Evolutionary conservation across 2,113 vertebrate species (phyloP).

Genomic region (Marmota monax): DNA sequence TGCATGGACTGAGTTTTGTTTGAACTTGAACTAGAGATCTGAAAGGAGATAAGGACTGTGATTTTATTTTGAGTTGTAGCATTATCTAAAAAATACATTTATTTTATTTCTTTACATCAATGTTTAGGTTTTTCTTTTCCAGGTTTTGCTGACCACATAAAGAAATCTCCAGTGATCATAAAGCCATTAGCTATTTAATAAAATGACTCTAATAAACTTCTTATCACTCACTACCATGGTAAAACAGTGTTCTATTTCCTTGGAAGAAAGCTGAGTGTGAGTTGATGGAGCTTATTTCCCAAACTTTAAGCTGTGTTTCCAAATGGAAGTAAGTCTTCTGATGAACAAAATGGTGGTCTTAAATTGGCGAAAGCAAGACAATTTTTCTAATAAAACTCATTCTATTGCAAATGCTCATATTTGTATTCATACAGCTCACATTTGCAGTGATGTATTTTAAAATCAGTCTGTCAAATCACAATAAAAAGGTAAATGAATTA

Average conservation of each 20-base stretch:
- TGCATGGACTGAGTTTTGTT: slow-evolving; percentile 90
- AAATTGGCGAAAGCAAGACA: not conserved
- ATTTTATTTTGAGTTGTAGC: slow-evolving; percentile 93
- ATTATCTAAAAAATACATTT: slow-evolving; percentile 83
- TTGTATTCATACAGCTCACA: not conserved
- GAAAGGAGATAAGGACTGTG: slow-evolving; percentile 94
- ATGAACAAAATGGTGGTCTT: not conserved
- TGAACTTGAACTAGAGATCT: slow-evolving; percentile 90
- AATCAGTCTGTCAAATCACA: not conserved
- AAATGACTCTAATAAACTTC: slow-evolving; percentile 31
- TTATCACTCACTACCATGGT: not conserved
- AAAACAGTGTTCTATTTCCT: not conserved
- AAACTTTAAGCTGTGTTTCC: not conserved
- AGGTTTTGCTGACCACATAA: slow-evolving; percentile 81
- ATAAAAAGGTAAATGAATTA: slow-evolving; percentile 29
- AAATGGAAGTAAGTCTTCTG: slow-evolving; percentile 9
- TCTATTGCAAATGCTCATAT: not conserved
- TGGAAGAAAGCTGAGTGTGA: slow-evolving; percentile 45
- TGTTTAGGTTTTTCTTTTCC: slow-evolving; percentile 77
- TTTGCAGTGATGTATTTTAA: not conserved
- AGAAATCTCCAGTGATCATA: slow-evolving; percentile 47
- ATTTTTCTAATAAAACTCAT: not conserved
- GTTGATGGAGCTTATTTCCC: not conserved
- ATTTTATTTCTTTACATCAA: slow-evolving; percentile 78
- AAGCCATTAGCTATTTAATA: slow-evolving; percentile 42